These are phyloP conservation scores for Hemichromis elongatus DNA, from an alignment of 2,113 vertebrate species.

Conservation along the genomic window DNA sequence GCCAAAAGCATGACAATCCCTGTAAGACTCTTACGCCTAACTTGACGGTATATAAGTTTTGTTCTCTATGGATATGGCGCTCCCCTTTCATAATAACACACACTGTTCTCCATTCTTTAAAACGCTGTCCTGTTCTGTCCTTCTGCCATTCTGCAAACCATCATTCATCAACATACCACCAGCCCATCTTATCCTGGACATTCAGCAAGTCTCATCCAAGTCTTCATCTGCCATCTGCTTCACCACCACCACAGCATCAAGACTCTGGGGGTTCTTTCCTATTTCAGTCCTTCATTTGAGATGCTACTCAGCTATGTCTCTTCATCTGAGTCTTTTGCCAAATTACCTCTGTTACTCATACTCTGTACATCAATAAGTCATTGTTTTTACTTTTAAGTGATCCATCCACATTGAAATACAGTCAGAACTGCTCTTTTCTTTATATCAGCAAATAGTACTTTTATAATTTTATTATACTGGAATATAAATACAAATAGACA, in stretches of 20 bases:
- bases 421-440: background rate
- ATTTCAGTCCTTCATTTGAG: background rate
- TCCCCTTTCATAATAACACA: background rate
- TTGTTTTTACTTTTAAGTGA: background rate
- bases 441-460: background rate
- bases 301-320: background rate
- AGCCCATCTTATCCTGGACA: background rate
- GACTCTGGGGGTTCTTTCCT: background rate
- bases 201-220: background rate
- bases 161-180: background rate
- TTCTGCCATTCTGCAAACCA: background rate
- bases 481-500: too few species aligned
- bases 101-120: background rate
- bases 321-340: background rate
- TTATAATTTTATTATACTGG: background rate
- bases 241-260: background rate
- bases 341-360: background rate
- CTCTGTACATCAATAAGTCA: background rate
- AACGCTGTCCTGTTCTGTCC: background rate
- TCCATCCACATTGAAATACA: background rate
- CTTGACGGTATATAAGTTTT: background rate
- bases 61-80: background rate
- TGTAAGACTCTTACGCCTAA: background rate
- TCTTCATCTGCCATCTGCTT: background rate
- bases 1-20: background rate